Percentiles rank a stretch among this genome's conserved stretches.
phyloP scores from a whole-genome alignment of 2,888 invertebrate genomes.

The Napeogenes inachia region DNA sequence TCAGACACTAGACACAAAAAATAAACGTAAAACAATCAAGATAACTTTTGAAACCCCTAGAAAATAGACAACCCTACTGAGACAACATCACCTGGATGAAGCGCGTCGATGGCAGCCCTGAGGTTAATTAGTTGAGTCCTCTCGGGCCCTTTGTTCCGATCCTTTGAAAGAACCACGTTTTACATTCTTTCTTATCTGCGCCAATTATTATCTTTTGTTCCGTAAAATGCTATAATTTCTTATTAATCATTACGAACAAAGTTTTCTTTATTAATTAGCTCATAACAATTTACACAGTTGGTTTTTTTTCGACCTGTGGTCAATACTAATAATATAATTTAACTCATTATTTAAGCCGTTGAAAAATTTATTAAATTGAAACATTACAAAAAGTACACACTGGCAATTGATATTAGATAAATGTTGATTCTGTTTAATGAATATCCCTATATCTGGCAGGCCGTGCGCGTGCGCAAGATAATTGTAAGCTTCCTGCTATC shows the following conservation, averaged over 20 bases:
- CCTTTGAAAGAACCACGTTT: conserved; percentile 16
- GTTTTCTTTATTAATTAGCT: not conserved
- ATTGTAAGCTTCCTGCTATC: conserved; percentile 48
- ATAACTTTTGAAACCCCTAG: no score
- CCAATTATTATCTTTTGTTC: conserved; percentile 22
- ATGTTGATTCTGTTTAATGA: no score
- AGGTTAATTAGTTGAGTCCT: conserved; percentile 18
- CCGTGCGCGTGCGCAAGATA: conserved; percentile 30
- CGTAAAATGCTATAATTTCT: conserved; percentile 12
- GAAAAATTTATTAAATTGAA: not conserved
- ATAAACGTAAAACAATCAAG: no score
- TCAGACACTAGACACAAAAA: no score
- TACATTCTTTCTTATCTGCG: conserved; percentile 19
- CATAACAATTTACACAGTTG: not conserved
- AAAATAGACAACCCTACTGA: no score
- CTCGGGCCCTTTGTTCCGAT: conserved; percentile 16
- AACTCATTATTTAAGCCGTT: no score
- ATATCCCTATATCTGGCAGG: not conserved
- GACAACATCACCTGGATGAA: no score
- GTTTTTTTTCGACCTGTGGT: not conserved
- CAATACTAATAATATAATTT: no score
- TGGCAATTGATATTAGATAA: no score
- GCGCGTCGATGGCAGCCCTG: not conserved
- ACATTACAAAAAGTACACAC: no score
- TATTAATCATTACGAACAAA: conserved; percentile 13